Conservation (phyloP, 2,888 invertebrate species). For the Phasia obesa region DNA sequence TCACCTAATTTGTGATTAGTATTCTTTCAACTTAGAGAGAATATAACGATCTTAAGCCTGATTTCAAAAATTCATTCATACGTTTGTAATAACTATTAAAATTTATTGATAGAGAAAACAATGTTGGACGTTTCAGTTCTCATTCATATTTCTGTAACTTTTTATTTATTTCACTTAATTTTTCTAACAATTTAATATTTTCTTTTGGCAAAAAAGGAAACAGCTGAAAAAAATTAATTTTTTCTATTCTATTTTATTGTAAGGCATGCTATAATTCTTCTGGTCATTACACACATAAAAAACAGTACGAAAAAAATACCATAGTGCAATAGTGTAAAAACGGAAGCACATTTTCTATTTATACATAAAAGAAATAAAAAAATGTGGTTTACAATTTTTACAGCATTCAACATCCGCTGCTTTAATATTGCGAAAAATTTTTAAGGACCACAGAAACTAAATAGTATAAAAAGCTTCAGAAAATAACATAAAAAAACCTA, state of each 20-base stretch:
- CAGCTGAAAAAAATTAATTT: constrained; percentile 26
- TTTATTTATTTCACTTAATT: constrained; percentile 50
- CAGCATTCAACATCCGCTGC: constrained; percentile 65
- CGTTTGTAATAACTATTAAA: too few species aligned
- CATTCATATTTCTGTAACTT: not conserved
- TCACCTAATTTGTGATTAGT: too few species aligned
- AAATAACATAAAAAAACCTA: constrained; percentile 15
- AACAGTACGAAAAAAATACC: constrained; percentile 16
- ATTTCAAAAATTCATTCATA: too few species aligned
- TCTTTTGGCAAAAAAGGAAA: constrained; percentile 21
- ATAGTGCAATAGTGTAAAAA: constrained; percentile 38
- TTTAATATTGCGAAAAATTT: constrained; percentile 45
- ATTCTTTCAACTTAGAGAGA: too few species aligned
- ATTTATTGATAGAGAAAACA: not conserved
- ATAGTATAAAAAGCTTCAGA: constrained; percentile 18
- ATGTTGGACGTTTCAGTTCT: constrained; percentile 8
- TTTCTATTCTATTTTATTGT: constrained; percentile 28
- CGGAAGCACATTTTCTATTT: constrained; percentile 46
- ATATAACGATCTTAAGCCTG: not conserved
- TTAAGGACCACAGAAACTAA: constrained; percentile 33
- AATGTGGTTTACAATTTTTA: constrained; percentile 57
- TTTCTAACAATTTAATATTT: constrained; percentile 62
- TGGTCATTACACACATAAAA: constrained; percentile 65
- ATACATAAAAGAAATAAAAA: not conserved
- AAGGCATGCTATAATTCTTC: constrained; percentile 58